phyloP scores from a whole-genome alignment of 2,113 vertebrate species.

The Catharus bicknelli region DNA sequence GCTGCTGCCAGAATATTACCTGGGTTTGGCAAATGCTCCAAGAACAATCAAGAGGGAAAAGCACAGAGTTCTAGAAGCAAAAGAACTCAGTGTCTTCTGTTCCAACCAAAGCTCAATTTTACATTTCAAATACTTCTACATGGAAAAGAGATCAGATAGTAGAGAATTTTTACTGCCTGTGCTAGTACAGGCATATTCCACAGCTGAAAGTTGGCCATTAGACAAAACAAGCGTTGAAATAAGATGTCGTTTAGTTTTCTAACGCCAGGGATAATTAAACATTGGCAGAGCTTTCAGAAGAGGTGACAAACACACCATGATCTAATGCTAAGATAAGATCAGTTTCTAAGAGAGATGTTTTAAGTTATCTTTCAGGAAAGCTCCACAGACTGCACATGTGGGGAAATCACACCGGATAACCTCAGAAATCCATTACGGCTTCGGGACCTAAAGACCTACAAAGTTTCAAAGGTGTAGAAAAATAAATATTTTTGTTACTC shows the following conservation, averaged over 20 bases:
- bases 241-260: conserved; percentile 34
- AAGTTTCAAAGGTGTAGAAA: background rate
- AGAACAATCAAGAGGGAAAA: background rate
- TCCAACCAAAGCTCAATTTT: background rate
- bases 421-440: background rate
- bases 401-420: background rate
- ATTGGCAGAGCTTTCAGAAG: conserved; percentile 22
- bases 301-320: conserved; percentile 40
- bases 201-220: conserved; percentile 19
- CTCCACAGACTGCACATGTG: background rate
- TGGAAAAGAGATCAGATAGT: conserved; percentile 21
- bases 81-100: background rate
- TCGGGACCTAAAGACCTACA: background rate
- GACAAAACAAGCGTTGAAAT: conserved; percentile 41
- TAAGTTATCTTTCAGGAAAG: conserved; percentile 12
- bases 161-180: background rate
- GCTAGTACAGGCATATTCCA: conserved; percentile 23
- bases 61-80: background rate
- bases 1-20: background rate
- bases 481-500: background rate
- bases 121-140: background rate
- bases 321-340: conserved; percentile 27
- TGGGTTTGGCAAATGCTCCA: background rate
- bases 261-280: conserved; percentile 46
- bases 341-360: background rate